Base-by-base conservation (phyloP, 2,113 vertebrate genomes). In the Rhinogobius similis region DNA sequence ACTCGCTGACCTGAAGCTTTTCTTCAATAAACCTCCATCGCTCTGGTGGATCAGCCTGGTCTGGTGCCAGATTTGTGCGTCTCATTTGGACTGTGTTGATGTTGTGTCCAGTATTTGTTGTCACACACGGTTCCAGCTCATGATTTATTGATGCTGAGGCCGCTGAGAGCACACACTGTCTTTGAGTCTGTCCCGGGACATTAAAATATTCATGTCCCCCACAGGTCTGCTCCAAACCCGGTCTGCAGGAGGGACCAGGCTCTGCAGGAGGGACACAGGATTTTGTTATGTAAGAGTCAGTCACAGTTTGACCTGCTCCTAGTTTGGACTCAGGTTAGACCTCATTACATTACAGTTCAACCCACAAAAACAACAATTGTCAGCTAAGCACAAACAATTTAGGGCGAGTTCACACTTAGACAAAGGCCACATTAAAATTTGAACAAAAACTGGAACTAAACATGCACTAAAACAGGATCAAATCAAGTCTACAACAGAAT, bases 201-300 rank as follows among this genome's bases (percentile, higher is more conserved):
- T 82, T 92, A 67, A 90, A 91, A 90, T 91, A 91, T 91, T 86
- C 56, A 92, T 91, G 85, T 83, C 77, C 83, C 77, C 75, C 39
- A 82, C 83, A 73, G 75, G 82, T 70, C 72, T 62, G 69, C 38
- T 55, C 58, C 75, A 14, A 23, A 69, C 55, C 55, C 14, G 14
- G 76, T 76, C 65, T 82, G 8, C 20, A 50, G 20, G 48, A 36
- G 53, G 13, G 23, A 56, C 53, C 53, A 14, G 53, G 23, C 48
- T 21, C 39, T 46, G 43, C 75, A 75, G 77, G 71, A 65, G 61
- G 62, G 78, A 67, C 43, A 24, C 26, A 43, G 55, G 24, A n/a
- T n/a, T n/a, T n/a, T n/a, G n/a, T n/a, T n/a, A n/a, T n/a, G n/a
- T n/a, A n/a, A n/a, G n/a, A n/a, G n/a, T n/a, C n/a, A n/a, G n/a